phyloP scores from a whole-genome alignment of 2,113 vertebrate species.

The Pomatostomus ruficeps region DNA sequence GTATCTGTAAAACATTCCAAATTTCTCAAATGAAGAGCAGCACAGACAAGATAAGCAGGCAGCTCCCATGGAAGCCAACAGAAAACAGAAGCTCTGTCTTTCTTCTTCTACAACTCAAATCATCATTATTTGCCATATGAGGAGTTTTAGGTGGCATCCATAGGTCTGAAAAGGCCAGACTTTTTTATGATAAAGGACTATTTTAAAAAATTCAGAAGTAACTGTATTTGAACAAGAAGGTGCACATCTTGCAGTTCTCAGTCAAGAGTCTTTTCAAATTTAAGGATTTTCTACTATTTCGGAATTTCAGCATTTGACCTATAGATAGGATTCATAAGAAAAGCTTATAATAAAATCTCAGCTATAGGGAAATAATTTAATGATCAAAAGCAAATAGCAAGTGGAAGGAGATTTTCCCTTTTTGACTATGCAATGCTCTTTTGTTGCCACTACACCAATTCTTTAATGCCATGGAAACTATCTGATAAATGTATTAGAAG shows the following conservation, averaged over 20 bases:
- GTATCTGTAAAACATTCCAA: background rate
- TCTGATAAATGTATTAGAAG: conserved; percentile 42
- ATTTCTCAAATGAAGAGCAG: background rate
- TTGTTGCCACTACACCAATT: conserved; percentile 36
- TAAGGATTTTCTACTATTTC: background rate
- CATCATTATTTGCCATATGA: background rate
- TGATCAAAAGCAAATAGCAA: conserved; percentile 10
- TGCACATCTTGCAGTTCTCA: background rate
- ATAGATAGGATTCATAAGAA: background rate
- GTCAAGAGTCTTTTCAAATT: background rate
- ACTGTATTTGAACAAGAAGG: background rate
- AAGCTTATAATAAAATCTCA: background rate
- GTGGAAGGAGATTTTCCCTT: background rate
- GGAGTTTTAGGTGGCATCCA: background rate
- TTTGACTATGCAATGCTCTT: background rate
- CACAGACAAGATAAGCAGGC: background rate
- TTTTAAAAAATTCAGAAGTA: background rate
- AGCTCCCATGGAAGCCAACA: background rate
- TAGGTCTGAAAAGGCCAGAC: background rate
- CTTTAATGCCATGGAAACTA: conserved; percentile 46
- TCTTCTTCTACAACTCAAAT: background rate
- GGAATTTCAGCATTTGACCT: background rate
- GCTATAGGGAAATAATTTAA: background rate
- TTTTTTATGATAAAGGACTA: background rate
- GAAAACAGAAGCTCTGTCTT: background rate